phyloP scores from a whole-genome alignment of 2,888 invertebrate genomes.

The Aphrophora alni region DNA sequence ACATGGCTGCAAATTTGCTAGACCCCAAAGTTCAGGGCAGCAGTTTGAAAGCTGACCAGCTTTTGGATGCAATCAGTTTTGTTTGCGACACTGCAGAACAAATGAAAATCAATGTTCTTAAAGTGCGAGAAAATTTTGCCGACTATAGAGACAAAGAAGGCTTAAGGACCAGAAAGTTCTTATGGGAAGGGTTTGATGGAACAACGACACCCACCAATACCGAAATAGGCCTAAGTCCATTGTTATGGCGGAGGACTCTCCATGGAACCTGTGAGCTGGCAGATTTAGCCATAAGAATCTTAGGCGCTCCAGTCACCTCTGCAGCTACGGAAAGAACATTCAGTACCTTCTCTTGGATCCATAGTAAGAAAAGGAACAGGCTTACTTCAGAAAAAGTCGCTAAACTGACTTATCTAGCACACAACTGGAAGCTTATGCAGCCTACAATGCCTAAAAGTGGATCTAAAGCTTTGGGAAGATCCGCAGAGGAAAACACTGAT shows the following conservation, averaged over 20 bases:
- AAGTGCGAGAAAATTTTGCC: constrained; percentile 31
- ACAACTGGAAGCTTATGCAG: too few species aligned
- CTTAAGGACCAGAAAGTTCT: constrained; percentile 33
- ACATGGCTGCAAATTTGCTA: not conserved
- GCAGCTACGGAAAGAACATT: constrained; percentile 51
- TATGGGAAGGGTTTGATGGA: constrained; percentile 25
- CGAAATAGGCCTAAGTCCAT: not conserved
- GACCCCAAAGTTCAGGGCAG: constrained; percentile 36
- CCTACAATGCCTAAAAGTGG: too few species aligned
- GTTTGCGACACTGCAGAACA: constrained; percentile 31
- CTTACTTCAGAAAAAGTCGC: too few species aligned
- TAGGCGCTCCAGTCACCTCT: constrained; percentile 29
- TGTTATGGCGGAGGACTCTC: constrained; percentile 20
- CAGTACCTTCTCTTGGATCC: constrained; percentile 50
- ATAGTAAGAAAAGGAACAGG: too few species aligned
- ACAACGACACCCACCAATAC: not conserved
- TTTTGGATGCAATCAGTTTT: constrained; percentile 41
- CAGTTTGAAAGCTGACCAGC: constrained; percentile 35
- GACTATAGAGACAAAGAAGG: constrained; percentile 39
- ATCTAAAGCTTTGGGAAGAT: too few species aligned
- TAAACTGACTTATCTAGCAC: too few species aligned
- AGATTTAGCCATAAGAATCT: constrained; percentile 23
- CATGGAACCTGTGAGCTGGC: constrained; percentile 26
- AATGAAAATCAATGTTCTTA: not conserved
- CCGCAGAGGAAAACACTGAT: too few species aligned